Base-by-base conservation (phyloP, 1,140 invertebrate genomes). In the Probaryconus sp. region DNA sequence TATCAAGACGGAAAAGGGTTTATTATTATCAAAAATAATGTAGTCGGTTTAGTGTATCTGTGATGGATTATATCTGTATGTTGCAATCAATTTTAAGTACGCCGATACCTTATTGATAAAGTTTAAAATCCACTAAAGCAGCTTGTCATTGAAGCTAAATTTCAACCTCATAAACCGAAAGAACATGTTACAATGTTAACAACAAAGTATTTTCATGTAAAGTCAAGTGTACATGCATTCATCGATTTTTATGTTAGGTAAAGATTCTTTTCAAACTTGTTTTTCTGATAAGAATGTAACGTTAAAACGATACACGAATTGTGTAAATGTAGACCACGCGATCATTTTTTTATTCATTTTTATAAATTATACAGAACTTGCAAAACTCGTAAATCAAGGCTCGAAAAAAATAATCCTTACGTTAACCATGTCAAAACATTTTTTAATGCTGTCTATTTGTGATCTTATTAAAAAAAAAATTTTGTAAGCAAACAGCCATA, bases 91-190 rank as follows among this genome's bases (percentile, higher is more conserved):
- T 69, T 61, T 60, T 40, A 31, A 61, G 47, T 47, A 53, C 21
- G 47, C 47, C 47, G 45, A 47, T 47, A 31, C 53, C 38, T 69
- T 61, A 55, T 69, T 69, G 65, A 61, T 53, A 61, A 69, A 69
- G 55, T 69, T 61, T 28, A 16, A 60, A 69, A 53, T 47, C 21
- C 21, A 60, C 38, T 60, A 69, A 68, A 69, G 37, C 45, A 56
- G 51, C 51, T 48, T 67, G 63, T 67, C 63, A 42, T 38, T 50
- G 43, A 48, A 3, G 9, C 33, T 48, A 17, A 48, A 65, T 40
- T 40, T 56, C 50, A 26, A 56, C 42, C 31, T 67, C 35, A 56
- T 56, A 67, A 67, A 56, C 31, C 33, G 33, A 50, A 37, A 16
- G 26, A 48, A 55, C 14, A 47, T 47, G 40, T 50, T 56, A 67